Evolutionary conservation across 2,113 vertebrate species (phyloP), one percentile per base, ranked within the genome.

Genomic region (Misgurnus anguillicaudatus): DNA sequence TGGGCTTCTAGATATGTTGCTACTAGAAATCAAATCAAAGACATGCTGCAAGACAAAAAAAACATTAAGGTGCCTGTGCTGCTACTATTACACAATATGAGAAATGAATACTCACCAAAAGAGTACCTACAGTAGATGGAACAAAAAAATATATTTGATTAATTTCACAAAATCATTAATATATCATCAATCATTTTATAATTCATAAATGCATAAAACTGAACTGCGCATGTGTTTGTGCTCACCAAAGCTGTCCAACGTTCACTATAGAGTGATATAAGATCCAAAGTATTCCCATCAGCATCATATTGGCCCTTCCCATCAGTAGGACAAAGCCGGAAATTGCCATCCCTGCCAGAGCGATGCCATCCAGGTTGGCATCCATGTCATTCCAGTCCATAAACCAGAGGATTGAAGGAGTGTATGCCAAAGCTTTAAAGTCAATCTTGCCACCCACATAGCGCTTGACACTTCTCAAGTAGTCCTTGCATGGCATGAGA

Each of bases 171-270:
- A 57, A n/a, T 19, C 2, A 19, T 57, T 6, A n/a, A 57, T 6
- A 16, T n/a, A n/a, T n/a, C 19, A 17, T 6, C 16, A 7, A 6
- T n/a, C 1, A 17, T 7, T n/a, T 1, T 31, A 31, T 31, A 31
- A 31, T 31, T 1, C 3, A 31, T 1, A 31, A 31, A 31, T 31
- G 24, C 24, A 31, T 31, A 1, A 31, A 31, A 1, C 24, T 31
- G 3, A 45, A 10, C 42, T 45, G 42, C 5, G 17, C 11, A 2
- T 42, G 61, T 21, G 16, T 14, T n/a, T 60, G 8, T 19, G 89
- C 97, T 92, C 86, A 98, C 98, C 97, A 99, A 89, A 97, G 90
- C 87, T 99, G 97, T 45, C 98, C 98, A 3, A 98, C 94, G 1
- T 90, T 96, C 90, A 96, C 95, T 82, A 99, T 38, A 0, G 97